Percentiles rank a stretch among this genome's conserved stretches.
phyloP scores from a whole-genome alignment of 2,888 invertebrate species.

The Metopia argyrocephala region DNA sequence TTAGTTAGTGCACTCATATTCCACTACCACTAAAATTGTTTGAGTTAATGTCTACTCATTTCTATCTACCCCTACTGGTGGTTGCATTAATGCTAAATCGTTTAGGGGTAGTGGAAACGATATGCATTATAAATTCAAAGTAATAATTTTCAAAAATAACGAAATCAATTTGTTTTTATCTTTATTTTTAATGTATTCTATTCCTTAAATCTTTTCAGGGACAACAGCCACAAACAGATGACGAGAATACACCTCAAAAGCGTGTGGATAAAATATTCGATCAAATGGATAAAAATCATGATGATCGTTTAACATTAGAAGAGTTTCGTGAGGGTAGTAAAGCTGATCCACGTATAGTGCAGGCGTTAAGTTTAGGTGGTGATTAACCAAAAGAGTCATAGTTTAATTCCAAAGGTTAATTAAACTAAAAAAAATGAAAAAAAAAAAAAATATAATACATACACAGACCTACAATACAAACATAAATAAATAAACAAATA shows the following conservation, averaged over 20 bases:
- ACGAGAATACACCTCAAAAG: conserved; percentile 94
- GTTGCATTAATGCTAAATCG: too few relatives aligned
- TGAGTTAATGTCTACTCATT: too few relatives aligned
- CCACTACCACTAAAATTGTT: too few relatives aligned
- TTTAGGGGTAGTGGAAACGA: too few relatives aligned
- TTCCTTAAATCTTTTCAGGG: conserved; percentile 80
- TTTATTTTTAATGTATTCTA: not conserved
- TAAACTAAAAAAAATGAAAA: conserved; percentile 61
- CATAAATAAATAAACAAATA: conserved; percentile 36
- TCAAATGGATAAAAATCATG: conserved; percentile 99
- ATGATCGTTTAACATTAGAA: conserved; percentile 95
- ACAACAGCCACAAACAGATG: conserved; percentile 90
- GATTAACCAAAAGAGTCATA: conserved; percentile 80
- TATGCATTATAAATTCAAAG: too few relatives aligned
- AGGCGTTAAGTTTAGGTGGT: conserved; percentile 91
- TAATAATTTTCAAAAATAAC: too few relatives aligned
- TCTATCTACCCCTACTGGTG: too few relatives aligned
- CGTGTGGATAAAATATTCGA: conserved; percentile 98
- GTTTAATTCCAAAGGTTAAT: conserved; percentile 67
- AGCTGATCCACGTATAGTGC: conserved; percentile 97
- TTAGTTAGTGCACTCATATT: too few relatives aligned
- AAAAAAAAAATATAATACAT: conserved; percentile 17
- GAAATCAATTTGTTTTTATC: too few relatives aligned
- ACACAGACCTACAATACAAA: conserved; percentile 10
- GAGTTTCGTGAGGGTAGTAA: conserved; percentile 98